Percentiles rank a stretch among this genome's conserved stretches.
Conservation (phyloP, 2,888 invertebrate genomes). For the Meganola albula region DNA sequence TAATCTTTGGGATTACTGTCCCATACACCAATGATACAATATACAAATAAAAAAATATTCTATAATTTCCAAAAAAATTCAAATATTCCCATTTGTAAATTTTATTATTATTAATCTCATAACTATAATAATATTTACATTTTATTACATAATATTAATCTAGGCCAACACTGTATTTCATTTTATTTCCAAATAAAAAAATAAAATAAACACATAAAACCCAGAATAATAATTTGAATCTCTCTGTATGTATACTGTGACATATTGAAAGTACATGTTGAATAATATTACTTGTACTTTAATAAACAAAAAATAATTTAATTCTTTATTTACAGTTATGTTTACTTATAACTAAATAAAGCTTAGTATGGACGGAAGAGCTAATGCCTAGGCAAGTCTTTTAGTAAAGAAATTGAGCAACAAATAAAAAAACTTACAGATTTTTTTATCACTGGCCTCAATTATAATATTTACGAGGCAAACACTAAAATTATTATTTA, state of each 20-base stretch:
- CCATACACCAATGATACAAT: conserved; percentile 45
- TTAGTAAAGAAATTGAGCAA: conserved; percentile 21
- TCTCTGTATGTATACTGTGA: conserved; percentile 6
- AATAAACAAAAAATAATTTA: conserved; percentile 30
- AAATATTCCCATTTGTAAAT: conserved; percentile 13
- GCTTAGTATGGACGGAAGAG: conserved; percentile 55
- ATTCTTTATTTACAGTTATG: conserved; percentile 38
- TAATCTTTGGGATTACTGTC: conserved; percentile 22
- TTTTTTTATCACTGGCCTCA: conserved; percentile 12
- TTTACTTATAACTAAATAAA: conserved; percentile 54
- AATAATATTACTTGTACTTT: conserved; percentile 24
- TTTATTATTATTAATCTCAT: conserved; percentile 30
- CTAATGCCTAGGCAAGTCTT: conserved; percentile 22
- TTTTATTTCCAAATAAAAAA: conserved; percentile 10
- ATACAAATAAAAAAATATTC: conserved; percentile 15
- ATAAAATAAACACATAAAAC: conserved; percentile 10
- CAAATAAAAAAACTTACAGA: background rate
- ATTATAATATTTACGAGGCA: conserved; percentile 7
- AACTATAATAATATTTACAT: conserved; percentile 27
- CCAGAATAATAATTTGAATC: conserved; percentile 7
- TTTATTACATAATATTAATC: conserved; percentile 21
- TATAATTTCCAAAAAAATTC: conserved; percentile 16
- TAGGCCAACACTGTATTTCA: conserved; percentile 20
- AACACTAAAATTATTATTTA: no score
- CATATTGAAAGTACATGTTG: conserved; percentile 13